Conservation (phyloP, 2,888 invertebrate species). For the Agriopis aurantiaria region DNA sequence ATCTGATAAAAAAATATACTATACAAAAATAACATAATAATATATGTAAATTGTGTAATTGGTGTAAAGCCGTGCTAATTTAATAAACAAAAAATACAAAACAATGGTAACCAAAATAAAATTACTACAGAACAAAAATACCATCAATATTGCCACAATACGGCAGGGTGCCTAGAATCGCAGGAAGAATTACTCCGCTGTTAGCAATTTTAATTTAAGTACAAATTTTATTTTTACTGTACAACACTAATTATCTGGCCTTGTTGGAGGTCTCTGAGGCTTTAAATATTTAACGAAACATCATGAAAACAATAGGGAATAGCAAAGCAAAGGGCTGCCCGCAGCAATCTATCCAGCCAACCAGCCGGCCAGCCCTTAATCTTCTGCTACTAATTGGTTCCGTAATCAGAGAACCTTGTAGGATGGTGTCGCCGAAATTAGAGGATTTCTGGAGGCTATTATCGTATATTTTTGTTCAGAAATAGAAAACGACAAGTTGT, state of each 20-base stretch:
- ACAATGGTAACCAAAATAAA: no score
- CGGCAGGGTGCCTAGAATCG: no score
- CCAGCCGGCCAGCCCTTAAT: conserved; percentile 31
- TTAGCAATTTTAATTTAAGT: not conserved
- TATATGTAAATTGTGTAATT: no score
- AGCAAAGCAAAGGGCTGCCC: conserved; percentile 21
- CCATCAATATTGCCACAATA: no score
- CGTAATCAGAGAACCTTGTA: conserved; percentile 43
- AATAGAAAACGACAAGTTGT: not conserved
- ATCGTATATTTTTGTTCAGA: conserved; percentile 28
- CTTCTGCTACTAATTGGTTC: conserved; percentile 47
- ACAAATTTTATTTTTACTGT: not conserved
- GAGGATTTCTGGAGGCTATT: conserved; percentile 14
- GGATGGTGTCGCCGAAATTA: conserved; percentile 28
- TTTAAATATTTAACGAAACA: conserved; percentile 20
- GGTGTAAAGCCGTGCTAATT: no score
- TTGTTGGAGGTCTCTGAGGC: not conserved
- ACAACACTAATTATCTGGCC: not conserved
- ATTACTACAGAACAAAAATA: no score
- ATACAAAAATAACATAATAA: no score
- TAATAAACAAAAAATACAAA: no score
- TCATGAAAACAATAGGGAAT: conserved; percentile 23
- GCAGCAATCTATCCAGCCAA: conserved; percentile 20
- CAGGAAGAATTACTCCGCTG: no score
- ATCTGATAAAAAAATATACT: no score